Percentiles rank a stretch among this genome's conserved stretches.
Conservation (phyloP, 2,113 vertebrate genomes). For the Spilogale gracilis region DNA sequence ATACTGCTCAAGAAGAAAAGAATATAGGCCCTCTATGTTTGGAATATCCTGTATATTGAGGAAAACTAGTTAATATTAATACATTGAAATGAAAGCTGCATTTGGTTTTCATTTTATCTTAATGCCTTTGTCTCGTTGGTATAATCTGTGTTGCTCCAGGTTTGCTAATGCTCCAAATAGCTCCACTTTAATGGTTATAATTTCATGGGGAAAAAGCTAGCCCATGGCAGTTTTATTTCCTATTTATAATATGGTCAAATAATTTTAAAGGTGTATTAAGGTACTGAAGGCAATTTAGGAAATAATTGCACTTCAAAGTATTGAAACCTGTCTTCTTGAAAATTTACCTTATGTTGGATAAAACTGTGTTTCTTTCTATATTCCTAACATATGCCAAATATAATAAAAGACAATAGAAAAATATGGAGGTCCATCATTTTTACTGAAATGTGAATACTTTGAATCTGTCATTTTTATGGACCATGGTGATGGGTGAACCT, state of each 20-base stretch:
- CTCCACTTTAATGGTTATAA: not conserved
- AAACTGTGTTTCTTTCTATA: not conserved
- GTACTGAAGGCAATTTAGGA: not conserved
- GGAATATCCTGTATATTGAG: not conserved
- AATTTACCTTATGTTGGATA: not conserved
- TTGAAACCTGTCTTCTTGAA: not conserved
- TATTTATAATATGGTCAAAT: not conserved
- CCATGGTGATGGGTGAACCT: not conserved
- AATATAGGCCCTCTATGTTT: not conserved
- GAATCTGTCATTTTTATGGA: not conserved
- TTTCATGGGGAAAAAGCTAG: not conserved
- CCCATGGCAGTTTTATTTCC: not conserved
- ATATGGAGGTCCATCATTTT: not conserved
- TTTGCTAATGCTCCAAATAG: not conserved
- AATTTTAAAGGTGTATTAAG: not conserved
- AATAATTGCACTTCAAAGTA: not conserved
- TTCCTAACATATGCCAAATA: not conserved
- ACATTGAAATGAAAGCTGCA: not conserved
- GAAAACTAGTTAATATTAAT: not conserved
- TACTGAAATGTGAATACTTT: not conserved
- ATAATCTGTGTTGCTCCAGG: not conserved
- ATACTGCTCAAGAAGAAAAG: not conserved
- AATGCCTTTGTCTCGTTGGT: not conserved
- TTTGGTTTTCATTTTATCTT: constrained; percentile 11
- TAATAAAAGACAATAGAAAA: not conserved